Evolutionary conservation across 2,888 invertebrate species (phyloP).

Genomic region (Thysanoteuthis rhombus): DNA sequence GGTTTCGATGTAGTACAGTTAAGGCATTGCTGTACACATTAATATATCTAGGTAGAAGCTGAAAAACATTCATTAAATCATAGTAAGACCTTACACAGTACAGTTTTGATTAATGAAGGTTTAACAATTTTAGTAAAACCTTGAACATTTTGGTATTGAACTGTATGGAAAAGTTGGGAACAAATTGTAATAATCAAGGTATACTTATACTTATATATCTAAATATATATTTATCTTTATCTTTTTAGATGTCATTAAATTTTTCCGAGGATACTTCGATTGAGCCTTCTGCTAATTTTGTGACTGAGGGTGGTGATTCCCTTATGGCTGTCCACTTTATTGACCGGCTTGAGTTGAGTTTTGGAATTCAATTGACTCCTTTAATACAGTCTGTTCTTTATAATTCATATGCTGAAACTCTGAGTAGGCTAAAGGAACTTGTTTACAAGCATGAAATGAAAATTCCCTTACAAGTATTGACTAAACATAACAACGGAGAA

Average conservation of each 20-base stretch:
- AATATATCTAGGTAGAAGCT: too few species aligned
- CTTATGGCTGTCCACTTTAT: constrained; percentile 76
- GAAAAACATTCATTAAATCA: too few species aligned
- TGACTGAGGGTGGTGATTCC: constrained; percentile 76
- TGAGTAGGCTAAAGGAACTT: constrained; percentile 38
- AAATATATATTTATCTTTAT: background rate
- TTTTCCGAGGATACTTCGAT: background rate
- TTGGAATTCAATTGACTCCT: constrained; percentile 49
- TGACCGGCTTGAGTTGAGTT: constrained; percentile 71
- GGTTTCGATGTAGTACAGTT: too few species aligned
- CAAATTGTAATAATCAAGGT: too few species aligned
- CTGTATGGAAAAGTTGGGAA: too few species aligned
- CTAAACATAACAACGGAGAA: background rate
- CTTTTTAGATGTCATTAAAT: background rate
- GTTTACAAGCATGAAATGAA: background rate
- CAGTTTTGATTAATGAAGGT: too few species aligned
- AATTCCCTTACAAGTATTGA: too few species aligned
- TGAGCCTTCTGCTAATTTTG: constrained; percentile 52
- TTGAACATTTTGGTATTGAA: too few species aligned
- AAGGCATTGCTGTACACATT: too few species aligned
- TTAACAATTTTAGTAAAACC: too few species aligned
- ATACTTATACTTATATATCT: too few species aligned
- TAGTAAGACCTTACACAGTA: too few species aligned
- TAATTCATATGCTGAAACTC: constrained; percentile 48
- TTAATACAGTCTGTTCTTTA: constrained; percentile 60